phyloP scores from a whole-genome alignment of 2,113 vertebrate genomes.

The Paracanthobrama guichenoti region DNA sequence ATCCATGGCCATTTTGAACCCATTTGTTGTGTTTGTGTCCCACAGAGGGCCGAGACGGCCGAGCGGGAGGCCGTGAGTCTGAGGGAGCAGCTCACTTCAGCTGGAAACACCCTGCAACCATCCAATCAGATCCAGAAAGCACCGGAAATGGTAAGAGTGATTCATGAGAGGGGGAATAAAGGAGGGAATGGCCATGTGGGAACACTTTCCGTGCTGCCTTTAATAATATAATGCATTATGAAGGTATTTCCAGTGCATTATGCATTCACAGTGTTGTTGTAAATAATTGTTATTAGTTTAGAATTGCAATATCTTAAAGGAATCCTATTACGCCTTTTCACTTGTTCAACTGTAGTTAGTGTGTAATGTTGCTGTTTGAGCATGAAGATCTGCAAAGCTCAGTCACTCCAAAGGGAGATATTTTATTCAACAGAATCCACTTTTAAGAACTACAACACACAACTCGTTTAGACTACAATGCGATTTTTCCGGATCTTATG shows the following conservation, averaged over 20 bases:
- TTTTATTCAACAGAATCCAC: too few species aligned
- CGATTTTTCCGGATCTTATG: too few species aligned
- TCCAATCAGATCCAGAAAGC: slow-evolving; percentile 85
- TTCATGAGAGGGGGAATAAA: neutral
- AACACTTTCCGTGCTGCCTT: neutral
- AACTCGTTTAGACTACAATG: too few species aligned
- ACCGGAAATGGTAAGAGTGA: slow-evolving; percentile 77
- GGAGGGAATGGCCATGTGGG: neutral
- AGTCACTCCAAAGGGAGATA: too few species aligned
- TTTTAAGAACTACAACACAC: too few species aligned
- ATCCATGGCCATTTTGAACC: neutral
- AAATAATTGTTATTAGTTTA: neutral
- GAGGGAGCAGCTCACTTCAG: slow-evolving; percentile 84
- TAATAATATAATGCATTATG: neutral
- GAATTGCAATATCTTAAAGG: too few species aligned
- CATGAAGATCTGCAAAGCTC: too few species aligned
- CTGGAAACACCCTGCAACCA: slow-evolving; percentile 85
- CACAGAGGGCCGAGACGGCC: slow-evolving; percentile 86
- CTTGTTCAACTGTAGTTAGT: too few species aligned
- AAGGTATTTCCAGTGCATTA: neutral
- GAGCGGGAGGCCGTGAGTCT: slow-evolving; percentile 86
- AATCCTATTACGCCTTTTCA: too few species aligned
- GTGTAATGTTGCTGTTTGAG: too few species aligned
- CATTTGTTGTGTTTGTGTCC: slow-evolving; percentile 51
- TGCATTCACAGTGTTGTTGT: neutral